These are phyloP conservation scores for Eupithecia vulgata DNA, from an alignment of 2,888 invertebrate species.

Conservation along the genomic window DNA sequence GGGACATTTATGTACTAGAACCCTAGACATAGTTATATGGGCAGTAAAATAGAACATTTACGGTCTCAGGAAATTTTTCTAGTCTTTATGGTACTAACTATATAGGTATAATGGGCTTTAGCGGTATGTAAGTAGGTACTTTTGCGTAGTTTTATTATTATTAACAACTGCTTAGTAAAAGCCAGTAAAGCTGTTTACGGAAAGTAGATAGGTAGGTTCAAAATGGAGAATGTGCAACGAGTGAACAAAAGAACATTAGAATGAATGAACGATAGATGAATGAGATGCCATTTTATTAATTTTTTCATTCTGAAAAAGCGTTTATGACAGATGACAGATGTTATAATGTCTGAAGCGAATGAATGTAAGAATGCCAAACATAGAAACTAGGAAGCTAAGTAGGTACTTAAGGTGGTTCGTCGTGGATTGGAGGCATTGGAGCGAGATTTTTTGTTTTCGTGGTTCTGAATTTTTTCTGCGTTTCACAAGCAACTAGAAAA, in stretches of 20 bases:
- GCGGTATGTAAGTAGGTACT: no score
- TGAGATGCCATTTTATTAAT: neutral
- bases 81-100: neutral
- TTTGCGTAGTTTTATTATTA: no score
- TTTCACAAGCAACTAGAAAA: no score
- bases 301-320: neutral
- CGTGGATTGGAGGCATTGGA: no score
- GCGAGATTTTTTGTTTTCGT: no score
- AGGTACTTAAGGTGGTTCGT: no score
- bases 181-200: neutral
- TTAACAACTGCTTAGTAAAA: neutral
- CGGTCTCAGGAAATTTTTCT: constrained; percentile 13
- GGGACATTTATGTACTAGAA: constrained; percentile 19
- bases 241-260: neutral
- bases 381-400: neutral
- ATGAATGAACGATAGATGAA: neutral
- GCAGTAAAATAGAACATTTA: constrained; percentile 16
- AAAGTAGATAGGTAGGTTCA: neutral
- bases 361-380: neutral
- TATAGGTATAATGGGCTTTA: neutral
- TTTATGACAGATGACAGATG: no score
- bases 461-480: no score
- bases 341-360: neutral
- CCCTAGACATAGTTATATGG: constrained; percentile 26
- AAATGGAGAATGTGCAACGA: neutral